Base-by-base conservation (phyloP, 2,888 invertebrate species). In the Tridacna gigas region DNA sequence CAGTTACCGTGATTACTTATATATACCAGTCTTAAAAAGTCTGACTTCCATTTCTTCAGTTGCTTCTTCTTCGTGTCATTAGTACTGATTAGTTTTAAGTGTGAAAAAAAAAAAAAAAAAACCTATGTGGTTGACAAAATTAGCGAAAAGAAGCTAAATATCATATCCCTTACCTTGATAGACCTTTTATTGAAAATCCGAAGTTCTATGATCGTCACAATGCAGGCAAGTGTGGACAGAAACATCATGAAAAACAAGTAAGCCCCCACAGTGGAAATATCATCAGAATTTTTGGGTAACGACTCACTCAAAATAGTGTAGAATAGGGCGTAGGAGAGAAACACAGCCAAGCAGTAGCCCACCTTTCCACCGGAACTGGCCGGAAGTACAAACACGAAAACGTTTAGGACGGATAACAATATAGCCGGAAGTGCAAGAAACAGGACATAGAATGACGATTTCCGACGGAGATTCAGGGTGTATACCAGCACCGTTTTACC, bases 221-320 rank as follows among this genome's bases (percentile, higher is more conserved):
- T 71, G n/a, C 79, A 79, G 0, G 85, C 80, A 1, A 87, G 28
- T 0, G 85, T 87, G 9, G 87, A 84, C 66, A 87, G 79, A 47
- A 87, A 83, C 85, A 87, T 84, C 87, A 87, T 87, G 47, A 87
- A 79, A 66, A 87, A 87, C 18, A 87, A 74, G 48, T 87, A 87
- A 12, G 83, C 83, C 3, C 83, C 87, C 18, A 87, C 76, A 12
- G 87, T 87, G 0, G 87, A 87, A 18, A 87, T 79, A 4, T 60
- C 78, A 67, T 87, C 87, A 12, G 87, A 87, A 61, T 87, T 87
- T 63, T 79, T 80, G 5, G 88, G 88, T 60, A 86, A 66, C 0
- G 86, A 82, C 56, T 80, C 82, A 47, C 86, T 88, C 7, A 88
- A 80, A 26, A 88, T 88, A 13, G 86, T 86, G 63, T 86, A 88